phyloP scores from a whole-genome alignment of 2,113 vertebrate genomes.

The Bubalus kerabau region DNA sequence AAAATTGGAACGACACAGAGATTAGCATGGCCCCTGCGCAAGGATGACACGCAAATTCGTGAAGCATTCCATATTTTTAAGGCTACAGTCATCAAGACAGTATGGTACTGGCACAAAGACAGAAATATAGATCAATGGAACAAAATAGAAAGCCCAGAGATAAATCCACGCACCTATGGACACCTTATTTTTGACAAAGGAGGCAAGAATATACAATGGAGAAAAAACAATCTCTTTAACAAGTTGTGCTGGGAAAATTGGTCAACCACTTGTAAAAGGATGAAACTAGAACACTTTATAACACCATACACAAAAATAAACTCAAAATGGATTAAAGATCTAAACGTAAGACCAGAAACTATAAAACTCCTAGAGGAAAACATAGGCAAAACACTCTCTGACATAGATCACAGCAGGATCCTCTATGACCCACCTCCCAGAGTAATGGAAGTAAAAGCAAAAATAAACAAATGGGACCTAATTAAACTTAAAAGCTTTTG shows the following conservation, averaged over 20 bases:
- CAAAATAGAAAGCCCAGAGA: background rate
- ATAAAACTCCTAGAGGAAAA: background rate
- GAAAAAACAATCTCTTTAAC: background rate
- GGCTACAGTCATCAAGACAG: background rate
- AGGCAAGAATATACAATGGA: background rate
- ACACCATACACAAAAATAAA: background rate
- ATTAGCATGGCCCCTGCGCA: background rate
- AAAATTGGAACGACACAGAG: background rate
- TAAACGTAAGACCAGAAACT: background rate
- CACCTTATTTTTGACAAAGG: background rate
- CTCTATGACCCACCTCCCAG: background rate
- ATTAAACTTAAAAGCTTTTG: background rate
- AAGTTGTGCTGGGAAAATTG: background rate
- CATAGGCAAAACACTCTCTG: background rate
- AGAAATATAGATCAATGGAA: background rate
- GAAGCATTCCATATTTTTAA: background rate
- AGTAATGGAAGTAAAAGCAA: background rate
- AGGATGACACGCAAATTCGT: background rate
- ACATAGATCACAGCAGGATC: background rate
- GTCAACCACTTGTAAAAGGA: background rate
- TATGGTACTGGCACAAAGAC: background rate
- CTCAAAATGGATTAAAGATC: background rate
- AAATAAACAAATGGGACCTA: background rate
- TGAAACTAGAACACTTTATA: background rate
- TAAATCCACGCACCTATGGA: background rate